Percentiles rank a stretch among this genome's conserved stretches.
These are phyloP conservation scores for Seladonia tumulorum DNA, from an alignment of 2,888 invertebrate species.

Conservation along the genomic window DNA sequence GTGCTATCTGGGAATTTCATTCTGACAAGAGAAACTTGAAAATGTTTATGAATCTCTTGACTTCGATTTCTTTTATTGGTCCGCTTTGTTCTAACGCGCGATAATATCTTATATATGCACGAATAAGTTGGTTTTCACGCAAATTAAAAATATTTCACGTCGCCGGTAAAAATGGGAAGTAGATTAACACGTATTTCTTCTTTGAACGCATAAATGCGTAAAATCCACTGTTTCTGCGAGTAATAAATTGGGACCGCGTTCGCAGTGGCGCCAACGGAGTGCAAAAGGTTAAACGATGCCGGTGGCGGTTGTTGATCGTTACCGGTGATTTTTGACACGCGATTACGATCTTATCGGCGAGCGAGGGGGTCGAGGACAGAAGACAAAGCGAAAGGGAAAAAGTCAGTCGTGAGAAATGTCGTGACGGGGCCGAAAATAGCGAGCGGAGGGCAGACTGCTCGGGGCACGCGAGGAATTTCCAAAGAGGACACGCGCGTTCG, in stretches of 20 bases:
- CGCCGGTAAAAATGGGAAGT: too few relatives aligned
- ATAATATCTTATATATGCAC: too few relatives aligned
- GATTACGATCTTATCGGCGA: neutral
- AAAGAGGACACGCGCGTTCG: constrained; percentile 23
- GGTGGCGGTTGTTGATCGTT: neutral
- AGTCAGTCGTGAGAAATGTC: constrained; percentile 26
- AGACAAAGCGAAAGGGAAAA: neutral
- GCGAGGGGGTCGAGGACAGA: neutral
- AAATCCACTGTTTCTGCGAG: neutral
- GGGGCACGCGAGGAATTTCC: constrained; percentile 48
- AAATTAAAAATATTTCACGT: too few relatives aligned
- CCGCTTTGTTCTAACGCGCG: too few relatives aligned
- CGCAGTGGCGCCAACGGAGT: too few relatives aligned
- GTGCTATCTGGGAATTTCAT: too few relatives aligned
- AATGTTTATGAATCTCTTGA: neutral
- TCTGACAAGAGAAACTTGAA: neutral
- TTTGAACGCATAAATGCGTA: too few relatives aligned
- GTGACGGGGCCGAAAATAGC: constrained; percentile 40
- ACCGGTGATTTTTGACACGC: neutral
- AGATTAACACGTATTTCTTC: too few relatives aligned
- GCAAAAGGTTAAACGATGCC: too few relatives aligned
- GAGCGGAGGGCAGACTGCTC: constrained; percentile 14
- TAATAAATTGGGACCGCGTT: neutral
- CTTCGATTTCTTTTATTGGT: too few relatives aligned
- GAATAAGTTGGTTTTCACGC: too few relatives aligned